Percentiles rank a stretch among this genome's conserved stretches.
These are phyloP conservation scores for Drosophila chauvacae DNA, from an alignment of 1,140 invertebrate genomes.

Conservation along the genomic window DNA sequence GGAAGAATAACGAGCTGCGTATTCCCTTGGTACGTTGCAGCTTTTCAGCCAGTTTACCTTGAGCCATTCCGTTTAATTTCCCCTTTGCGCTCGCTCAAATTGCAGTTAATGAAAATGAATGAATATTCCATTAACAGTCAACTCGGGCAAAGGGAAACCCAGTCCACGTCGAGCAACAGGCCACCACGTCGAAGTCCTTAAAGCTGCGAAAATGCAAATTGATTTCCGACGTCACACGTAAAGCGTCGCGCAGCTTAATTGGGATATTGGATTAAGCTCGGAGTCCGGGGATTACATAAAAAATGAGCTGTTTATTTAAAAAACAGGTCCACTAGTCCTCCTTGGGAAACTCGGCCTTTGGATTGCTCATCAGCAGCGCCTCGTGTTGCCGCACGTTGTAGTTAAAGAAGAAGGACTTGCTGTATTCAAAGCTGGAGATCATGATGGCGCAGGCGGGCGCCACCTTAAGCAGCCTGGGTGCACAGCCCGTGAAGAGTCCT, in stretches of 20 bases:
- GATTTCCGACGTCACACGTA: conserved; percentile 42
- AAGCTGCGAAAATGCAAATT: conserved; percentile 39
- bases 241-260: conserved; percentile 29
- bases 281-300: conserved; percentile 14
- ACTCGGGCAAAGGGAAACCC: conserved; percentile 1
- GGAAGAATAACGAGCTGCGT: conserved; percentile 9
- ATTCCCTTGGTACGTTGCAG: neutral
- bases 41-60: conserved; percentile 12
- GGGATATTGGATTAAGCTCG: conserved; percentile 29
- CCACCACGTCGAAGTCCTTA: neutral
- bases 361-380: conserved; percentile 49
- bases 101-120: conserved; percentile 62
- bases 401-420: conserved; percentile 93
- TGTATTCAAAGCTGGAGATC: conserved; percentile 98
- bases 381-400: conserved; percentile 86
- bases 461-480: conserved; percentile 95
- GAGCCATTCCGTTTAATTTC: conserved; percentile 47
- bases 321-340: conserved; percentile 31
- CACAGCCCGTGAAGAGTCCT: conserved; percentile 92
- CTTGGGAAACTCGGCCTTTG: conserved; percentile 32
- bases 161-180: conserved; percentile 26
- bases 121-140: conserved; percentile 53
- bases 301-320: conserved; percentile 49
- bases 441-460: conserved; percentile 98
- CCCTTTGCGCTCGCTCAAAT: conserved; percentile 35